Evolutionary conservation across 1,140 invertebrate genomes (phyloP), one percentile per base, ranked within the genome.

Genomic region (Panagrolaimus sp.): DNA sequence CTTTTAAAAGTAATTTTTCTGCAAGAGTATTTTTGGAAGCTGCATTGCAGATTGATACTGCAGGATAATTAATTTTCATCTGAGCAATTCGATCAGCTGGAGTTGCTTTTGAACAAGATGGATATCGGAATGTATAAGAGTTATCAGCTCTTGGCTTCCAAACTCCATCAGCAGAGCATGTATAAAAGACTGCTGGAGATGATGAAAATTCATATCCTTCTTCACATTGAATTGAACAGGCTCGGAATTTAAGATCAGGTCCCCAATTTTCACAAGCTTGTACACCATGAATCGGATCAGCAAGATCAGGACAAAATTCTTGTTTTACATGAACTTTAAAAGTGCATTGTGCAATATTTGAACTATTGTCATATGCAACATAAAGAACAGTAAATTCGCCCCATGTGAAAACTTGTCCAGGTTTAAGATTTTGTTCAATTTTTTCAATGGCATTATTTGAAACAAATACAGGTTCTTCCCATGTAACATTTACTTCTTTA

Each of bases 181-280:
- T 93, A 80, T 95, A 96, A 85, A 96, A 96, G 74, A 91, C 90
- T 0, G 93, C 92, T 43, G 95, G 90, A 57, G 88, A 87, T 82
- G 93, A 90, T 0, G 92, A 92, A 85, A 96, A 96, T 73, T 90
- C 87, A 0, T 92, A 85, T 13, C 92, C 92, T 46, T 88, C 80
- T 73, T 92, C 90, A 78, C 93, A 96, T 66, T 88, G 85, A 67
- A 96, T 93, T 80, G 80, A 82, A 91, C 92, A 84, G 90, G 95
- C 43, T 63, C 79, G 76, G 84, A 93, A 95, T 79, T 93, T 91
- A n/a, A 92, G 90, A 48, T 91, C 91, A 1, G 92, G 91, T 61
- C 93, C 93, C 93, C 93, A 96, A 75, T 93, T 91, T 76, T 92
- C 91, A 82, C 93, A 96, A 5, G 89, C 89, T 84, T 94, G 92